phyloP scores from a whole-genome alignment of 2,888 invertebrate genomes.

The Mesoligia furuncula region DNA sequence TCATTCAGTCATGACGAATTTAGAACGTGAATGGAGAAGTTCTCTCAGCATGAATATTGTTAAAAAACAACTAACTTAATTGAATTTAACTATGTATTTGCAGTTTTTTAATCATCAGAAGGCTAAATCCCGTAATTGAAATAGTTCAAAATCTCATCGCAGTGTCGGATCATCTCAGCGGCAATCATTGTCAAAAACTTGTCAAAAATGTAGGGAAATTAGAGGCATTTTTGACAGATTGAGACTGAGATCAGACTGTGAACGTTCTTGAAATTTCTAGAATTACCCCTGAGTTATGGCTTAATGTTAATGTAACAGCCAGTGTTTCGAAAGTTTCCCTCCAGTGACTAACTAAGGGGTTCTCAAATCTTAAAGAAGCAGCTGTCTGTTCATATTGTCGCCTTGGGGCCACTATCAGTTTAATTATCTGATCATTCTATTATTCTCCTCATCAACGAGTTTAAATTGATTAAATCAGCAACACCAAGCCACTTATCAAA shows the following conservation, averaged over 20 bases:
- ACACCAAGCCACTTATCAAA: background rate
- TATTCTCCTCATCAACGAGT: slow-evolving; percentile 16
- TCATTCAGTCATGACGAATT: slow-evolving; percentile 4
- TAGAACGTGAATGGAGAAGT: background rate
- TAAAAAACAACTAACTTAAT: background rate
- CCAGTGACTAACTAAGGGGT: no score
- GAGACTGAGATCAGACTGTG: no score
- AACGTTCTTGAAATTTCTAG: no score
- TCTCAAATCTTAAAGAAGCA: background rate
- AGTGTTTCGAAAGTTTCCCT: no score
- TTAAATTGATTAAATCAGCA: slow-evolving; percentile 45
- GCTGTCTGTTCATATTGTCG: background rate
- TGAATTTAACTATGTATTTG: background rate
- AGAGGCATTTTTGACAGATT: no score
- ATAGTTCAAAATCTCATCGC: background rate
- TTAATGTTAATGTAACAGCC: no score
- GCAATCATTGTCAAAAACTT: no score
- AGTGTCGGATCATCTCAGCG: no score
- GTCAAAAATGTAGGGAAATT: no score
- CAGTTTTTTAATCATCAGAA: background rate
- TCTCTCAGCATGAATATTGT: background rate
- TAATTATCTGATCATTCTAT: slow-evolving; percentile 6
- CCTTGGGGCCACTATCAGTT: slow-evolving; percentile 12
- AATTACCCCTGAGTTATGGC: no score
- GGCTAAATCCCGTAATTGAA: background rate